phyloP scores from a whole-genome alignment of 2,888 invertebrate species.

The Osmoderma eremita region DNA sequence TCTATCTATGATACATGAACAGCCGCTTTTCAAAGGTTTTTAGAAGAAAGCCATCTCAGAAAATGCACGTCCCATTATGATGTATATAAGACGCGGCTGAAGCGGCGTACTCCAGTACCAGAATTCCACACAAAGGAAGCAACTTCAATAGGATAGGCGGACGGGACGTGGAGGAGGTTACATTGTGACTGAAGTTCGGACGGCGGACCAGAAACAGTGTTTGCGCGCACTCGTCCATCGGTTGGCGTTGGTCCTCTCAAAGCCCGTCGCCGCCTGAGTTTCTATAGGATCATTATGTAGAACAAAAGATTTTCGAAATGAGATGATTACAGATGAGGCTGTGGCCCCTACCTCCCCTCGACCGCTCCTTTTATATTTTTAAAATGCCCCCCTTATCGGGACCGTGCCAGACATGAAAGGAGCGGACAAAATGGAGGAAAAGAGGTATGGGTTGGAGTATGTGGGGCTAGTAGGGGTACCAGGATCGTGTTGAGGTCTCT shows the following conservation, averaged over 20 bases:
- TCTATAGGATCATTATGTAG: conserved; percentile 62
- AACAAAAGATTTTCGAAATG: conserved; percentile 64
- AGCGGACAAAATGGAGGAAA: too few species aligned
- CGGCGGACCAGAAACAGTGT: conserved; percentile 55
- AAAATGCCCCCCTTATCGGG: conserved; percentile 50
- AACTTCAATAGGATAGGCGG: conserved; percentile 36
- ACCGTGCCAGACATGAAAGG: conserved; percentile 56
- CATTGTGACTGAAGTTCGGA: conserved; percentile 43
- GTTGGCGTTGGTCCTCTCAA: too few species aligned
- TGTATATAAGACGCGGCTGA: conserved; percentile 11
- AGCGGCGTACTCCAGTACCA: conserved; percentile 17
- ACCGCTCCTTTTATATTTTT: conserved; percentile 52
- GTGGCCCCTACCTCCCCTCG: conserved; percentile 44
- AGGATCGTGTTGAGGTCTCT: too few species aligned
- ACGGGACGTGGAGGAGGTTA: conserved; percentile 25
- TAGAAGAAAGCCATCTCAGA: conserved; percentile 26
- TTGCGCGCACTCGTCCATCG: conserved; percentile 52
- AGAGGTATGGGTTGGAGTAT: too few species aligned
- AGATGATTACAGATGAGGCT: conserved; percentile 63
- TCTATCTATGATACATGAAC: too few species aligned
- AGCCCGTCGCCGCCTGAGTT: conserved; percentile 33
- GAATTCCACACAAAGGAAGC: neutral
- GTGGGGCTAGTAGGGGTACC: too few species aligned
- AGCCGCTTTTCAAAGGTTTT: conserved; percentile 26
- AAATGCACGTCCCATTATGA: conserved; percentile 35